Conservation (phyloP, 2,797 vertebrate species). For the Syncerus caffer region DNA sequence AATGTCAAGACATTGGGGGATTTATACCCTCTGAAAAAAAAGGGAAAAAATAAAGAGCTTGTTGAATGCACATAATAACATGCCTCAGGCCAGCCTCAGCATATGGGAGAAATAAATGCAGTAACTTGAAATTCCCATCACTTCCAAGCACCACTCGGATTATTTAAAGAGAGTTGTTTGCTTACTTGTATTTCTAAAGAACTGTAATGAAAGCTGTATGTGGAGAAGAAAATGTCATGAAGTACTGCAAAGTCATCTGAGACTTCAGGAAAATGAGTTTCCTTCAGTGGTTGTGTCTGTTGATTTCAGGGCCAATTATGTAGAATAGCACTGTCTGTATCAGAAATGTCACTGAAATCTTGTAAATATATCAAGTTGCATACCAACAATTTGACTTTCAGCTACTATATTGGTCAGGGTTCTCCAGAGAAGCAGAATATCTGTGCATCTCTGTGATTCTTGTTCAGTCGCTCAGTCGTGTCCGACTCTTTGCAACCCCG, state of each 20-base stretch:
- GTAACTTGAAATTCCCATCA: not conserved
- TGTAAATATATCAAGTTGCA: accelerated
- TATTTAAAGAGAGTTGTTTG: not conserved
- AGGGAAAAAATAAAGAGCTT: not conserved
- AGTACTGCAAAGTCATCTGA: accelerated
- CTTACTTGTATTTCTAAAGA: not conserved
- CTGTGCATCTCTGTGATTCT: not conserved
- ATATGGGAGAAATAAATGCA: not conserved
- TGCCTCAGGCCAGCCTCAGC: not conserved
- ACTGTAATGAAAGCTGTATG: not conserved
- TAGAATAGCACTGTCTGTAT: accelerated
- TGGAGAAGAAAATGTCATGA: not conserved
- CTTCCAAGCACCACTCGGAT: not conserved
- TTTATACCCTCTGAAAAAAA: not conserved
- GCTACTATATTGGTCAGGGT: not conserved
- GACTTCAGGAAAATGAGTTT: accelerated
- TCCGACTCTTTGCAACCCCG: accelerated
- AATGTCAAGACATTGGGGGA: not conserved
- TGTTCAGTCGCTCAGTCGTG: accelerated
- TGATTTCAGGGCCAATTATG: accelerated
- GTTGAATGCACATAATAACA: accelerated
- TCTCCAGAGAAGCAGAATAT: not conserved
- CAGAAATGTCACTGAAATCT: not conserved
- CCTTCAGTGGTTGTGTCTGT: accelerated
- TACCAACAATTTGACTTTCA: not conserved